Conservation (phyloP, 2,797 vertebrate species). For the Oreortyx pictus region DNA sequence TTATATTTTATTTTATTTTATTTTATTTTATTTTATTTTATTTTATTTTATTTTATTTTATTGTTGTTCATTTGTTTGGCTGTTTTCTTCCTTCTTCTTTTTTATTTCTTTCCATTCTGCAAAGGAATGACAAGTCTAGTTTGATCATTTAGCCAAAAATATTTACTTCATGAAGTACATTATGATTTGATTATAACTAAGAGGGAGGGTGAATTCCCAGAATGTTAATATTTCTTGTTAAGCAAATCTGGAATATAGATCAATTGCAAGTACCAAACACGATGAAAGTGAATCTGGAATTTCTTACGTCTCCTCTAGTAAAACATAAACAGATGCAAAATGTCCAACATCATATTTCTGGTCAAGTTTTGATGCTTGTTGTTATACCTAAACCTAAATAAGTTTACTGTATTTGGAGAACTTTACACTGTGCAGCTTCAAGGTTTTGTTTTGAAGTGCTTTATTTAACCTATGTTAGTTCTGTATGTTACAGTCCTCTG, state of each 20-base stretch:
- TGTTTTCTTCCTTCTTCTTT: accelerated
- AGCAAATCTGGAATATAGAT: slow-evolving; percentile 57
- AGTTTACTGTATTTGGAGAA: neutral
- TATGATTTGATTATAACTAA: slow-evolving; percentile 33
- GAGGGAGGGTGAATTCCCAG: neutral
- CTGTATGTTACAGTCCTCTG: neutral
- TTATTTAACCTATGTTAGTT: neutral
- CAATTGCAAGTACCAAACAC: slow-evolving; percentile 10
- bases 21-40: neutral
- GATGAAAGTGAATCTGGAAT: slow-evolving; percentile 60
- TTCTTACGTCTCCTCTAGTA: neutral
- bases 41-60: neutral
- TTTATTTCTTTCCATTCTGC: accelerated
- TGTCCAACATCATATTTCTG: slow-evolving; percentile 26
- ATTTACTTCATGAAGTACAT: neutral
- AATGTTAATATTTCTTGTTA: slow-evolving; percentile 50
- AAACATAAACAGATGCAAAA: slow-evolving; percentile 67
- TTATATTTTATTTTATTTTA: neutral
- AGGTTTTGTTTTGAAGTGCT: neutral
- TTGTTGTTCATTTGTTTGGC: neutral
- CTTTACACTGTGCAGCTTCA: neutral
- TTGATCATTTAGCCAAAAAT: slow-evolving; percentile 14
- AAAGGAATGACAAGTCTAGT: neutral
- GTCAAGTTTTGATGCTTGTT: neutral
- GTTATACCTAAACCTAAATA: neutral